Percentiles rank a stretch among this genome's conserved stretches.
These are phyloP conservation scores for Hesperophylax magnus DNA, from an alignment of 1,140 invertebrate genomes.

Conservation along the genomic window DNA sequence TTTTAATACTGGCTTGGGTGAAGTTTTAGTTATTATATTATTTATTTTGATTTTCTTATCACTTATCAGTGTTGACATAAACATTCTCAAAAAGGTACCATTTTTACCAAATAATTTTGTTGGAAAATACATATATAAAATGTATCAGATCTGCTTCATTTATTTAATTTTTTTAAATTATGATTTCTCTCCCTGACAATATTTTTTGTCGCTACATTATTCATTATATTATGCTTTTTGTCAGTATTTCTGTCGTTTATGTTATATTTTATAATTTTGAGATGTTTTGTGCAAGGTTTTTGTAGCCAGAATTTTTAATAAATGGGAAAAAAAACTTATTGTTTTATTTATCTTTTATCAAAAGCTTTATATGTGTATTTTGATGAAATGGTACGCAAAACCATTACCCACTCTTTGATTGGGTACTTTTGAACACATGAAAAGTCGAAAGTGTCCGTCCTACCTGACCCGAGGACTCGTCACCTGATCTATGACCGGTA, in stretches of 20 bases:
- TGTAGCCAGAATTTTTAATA: constrained; percentile 48
- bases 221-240: background rate
- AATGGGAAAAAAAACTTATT: constrained; percentile 29
- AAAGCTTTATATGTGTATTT: too few relatives aligned
- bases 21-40: background rate
- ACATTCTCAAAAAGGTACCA: background rate
- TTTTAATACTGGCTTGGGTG: background rate
- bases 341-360: constrained; percentile 1
- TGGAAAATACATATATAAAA: too few relatives aligned
- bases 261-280: background rate
- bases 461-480: too few relatives aligned
- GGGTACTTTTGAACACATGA: too few relatives aligned
- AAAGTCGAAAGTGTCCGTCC: too few relatives aligned
- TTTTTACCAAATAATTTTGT: too few relatives aligned
- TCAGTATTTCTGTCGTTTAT: background rate
- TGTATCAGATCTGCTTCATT: background rate
- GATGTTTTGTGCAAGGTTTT: constrained; percentile 47
- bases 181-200: background rate
- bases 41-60: background rate
- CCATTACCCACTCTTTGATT: too few relatives aligned
- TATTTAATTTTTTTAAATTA: constrained; percentile 1
- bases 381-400: too few relatives aligned
- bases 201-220: background rate
- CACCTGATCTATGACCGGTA: too few relatives aligned
- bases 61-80: background rate